These are phyloP conservation scores for Tragelaphus scriptus DNA, from an alignment of 2,113 vertebrate genomes.

Conservation along the genomic window DNA sequence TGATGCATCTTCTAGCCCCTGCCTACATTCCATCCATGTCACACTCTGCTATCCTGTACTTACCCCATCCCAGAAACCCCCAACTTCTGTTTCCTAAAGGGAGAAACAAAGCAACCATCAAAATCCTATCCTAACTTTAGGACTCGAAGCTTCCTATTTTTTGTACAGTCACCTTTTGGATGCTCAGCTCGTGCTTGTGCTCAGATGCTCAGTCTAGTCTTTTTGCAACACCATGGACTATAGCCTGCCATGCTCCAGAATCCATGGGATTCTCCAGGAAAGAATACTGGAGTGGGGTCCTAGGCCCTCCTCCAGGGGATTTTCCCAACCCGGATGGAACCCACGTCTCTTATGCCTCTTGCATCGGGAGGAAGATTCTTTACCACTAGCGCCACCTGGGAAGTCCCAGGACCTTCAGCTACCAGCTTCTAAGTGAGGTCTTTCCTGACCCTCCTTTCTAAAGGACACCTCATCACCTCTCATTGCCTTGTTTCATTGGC, in stretches of 20 bases:
- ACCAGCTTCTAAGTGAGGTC: not conserved
- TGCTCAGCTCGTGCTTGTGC: not conserved
- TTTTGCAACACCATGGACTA: not conserved
- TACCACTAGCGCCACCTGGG: not conserved
- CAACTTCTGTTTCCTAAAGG: not conserved
- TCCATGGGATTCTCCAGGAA: not conserved
- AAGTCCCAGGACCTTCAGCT: not conserved
- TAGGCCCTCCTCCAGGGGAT: not conserved
- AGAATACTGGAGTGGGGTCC: not conserved
- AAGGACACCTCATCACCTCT: not conserved
- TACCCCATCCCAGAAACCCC: not conserved
- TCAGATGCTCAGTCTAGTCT: rapidly evolving
- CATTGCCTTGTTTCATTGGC: not conserved
- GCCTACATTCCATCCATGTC: not conserved
- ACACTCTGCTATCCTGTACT: too few species aligned
- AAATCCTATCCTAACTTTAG: not conserved
- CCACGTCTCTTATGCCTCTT: not conserved
- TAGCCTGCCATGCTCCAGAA: not conserved
- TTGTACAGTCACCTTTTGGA: rapidly evolving
- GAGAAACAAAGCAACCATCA: not conserved
- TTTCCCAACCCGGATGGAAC: not conserved
- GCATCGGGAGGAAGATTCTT: not conserved
- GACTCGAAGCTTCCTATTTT: too few species aligned
- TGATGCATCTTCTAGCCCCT: not conserved
- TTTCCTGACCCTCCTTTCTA: not conserved